Base-by-base conservation (phyloP, 2,888 invertebrate genomes). In the Drosophila borborema region DNA sequence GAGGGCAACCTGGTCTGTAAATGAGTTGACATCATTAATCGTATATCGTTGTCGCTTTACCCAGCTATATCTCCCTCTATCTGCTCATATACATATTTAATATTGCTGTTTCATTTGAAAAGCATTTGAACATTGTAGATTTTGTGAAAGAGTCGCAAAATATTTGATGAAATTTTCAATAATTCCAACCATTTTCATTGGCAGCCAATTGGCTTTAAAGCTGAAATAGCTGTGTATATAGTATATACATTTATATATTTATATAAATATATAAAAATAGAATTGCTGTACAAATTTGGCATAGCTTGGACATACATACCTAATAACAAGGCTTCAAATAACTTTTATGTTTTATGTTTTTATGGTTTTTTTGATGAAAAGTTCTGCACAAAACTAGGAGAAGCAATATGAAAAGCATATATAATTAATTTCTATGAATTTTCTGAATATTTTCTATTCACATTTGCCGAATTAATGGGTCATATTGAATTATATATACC, bases 11-110 rank as follows among this genome's bases (percentile, higher is more conserved):
- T 58, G 81, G 28, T 5, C 80, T 70, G 72, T 62, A 82, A 83
- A 80, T 81, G 61, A 66, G 84, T 64, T 62, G 68, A 59, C 66
- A 53, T 43, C 73, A 63, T 51, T 65, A 71, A 75, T 71, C 62
- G 62, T 53, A 60, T 66, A 64, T 59, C 53, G 51, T 58, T 72
- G 65, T 66, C 61, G 31, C 58, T 34, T 54, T 64, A 41, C 48
- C 41, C 60, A 64, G 34, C 36, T 53, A n/a, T 20, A 38, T 12
- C 16, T 12, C 20, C 41, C 14, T 40, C 14, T 51, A 9, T 43
- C 0, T 8, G 23, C 5, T 20, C 10, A 28, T 38, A 18, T 4
- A 38, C 31, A 49, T 20, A 31, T 16, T 20, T 8, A 41, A 53
- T 36, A 41, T 23, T 23, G 34, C 59, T 36, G 31, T 61, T 49